Conservation (phyloP, 2,888 invertebrate species). For the Eilema griseolum region DNA sequence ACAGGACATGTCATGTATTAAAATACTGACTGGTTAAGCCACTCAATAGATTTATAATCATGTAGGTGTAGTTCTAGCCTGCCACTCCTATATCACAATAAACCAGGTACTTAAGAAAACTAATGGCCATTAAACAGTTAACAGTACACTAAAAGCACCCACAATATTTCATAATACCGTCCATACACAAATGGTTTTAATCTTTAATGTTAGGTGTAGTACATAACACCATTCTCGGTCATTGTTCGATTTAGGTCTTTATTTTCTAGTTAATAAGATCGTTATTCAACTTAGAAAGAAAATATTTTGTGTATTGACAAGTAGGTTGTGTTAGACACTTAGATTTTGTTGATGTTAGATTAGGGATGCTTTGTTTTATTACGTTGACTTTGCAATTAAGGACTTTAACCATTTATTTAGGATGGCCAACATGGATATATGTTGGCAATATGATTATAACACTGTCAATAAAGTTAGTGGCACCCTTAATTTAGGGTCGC, state of each 20-base stretch:
- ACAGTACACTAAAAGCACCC: conserved; percentile 24
- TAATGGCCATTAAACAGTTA: conserved; percentile 19
- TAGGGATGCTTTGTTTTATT: conserved; percentile 56
- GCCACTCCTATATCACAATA: conserved; percentile 9
- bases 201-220: conserved; percentile 22
- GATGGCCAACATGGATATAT: too few relatives aligned
- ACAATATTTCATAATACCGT: conserved; percentile 31
- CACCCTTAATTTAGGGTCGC: background rate
- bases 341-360: conserved; percentile 46
- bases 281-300: background rate
- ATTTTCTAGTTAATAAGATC: background rate
- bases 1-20: background rate
- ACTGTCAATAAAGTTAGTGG: background rate
- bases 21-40: background rate
- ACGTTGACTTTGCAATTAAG: conserved; percentile 45
- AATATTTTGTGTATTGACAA: conserved; percentile 24
- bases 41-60: background rate
- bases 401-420: conserved; percentile 28
- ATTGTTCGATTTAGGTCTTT: conserved; percentile 20
- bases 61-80: conserved; percentile 2
- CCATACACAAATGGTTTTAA: conserved; percentile 15
- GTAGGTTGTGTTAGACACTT: conserved; percentile 43
- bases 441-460: conserved; percentile 12
- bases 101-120: conserved; percentile 12
- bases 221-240: conserved; percentile 16